phyloP scores from a whole-genome alignment of 2,888 invertebrate species.

The Clusia tigrina region DNA sequence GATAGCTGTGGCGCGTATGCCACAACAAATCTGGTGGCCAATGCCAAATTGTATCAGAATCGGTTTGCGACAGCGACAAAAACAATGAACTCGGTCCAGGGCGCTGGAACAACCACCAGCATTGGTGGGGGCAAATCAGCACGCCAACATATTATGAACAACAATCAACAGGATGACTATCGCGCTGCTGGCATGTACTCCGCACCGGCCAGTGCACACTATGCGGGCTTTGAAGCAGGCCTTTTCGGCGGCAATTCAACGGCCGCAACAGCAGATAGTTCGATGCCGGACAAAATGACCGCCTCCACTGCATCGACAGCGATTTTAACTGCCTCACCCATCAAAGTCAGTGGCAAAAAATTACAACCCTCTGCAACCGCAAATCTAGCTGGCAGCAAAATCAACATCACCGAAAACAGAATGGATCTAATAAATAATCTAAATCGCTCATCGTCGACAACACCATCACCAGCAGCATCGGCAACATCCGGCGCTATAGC shows the following conservation, averaged over 20 bases:
- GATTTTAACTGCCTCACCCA: conserved; percentile 49
- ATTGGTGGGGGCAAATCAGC: not conserved
- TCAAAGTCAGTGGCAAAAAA: conserved; percentile 44
- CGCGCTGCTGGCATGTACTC: conserved; percentile 62
- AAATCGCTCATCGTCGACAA: conserved; percentile 47
- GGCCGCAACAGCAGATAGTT: conserved; percentile 40
- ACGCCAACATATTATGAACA: conserved; percentile 38
- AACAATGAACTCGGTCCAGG: too few relatives aligned
- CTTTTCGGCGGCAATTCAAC: conserved; percentile 38
- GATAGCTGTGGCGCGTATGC: conserved; percentile 65
- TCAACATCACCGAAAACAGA: conserved; percentile 64
- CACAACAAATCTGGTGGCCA: conserved; percentile 64
- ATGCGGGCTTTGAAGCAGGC: conserved; percentile 40
- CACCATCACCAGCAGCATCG: conserved; percentile 34
- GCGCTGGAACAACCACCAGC: conserved; percentile 23
- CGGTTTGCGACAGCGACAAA: conserved; percentile 52
- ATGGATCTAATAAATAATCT: conserved; percentile 58
- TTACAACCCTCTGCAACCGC: conserved; percentile 28
- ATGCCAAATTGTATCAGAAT: conserved; percentile 63
- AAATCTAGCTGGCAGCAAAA: conserved; percentile 45
- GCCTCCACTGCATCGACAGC: conserved; percentile 58
- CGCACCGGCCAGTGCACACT: conserved; percentile 64
- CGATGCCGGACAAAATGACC: conserved; percentile 55
- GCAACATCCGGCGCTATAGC: conserved; percentile 33
- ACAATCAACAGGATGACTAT: conserved; percentile 49